phyloP scores from a whole-genome alignment of 2,888 invertebrate species.

The Octodonta nipae region DNA sequence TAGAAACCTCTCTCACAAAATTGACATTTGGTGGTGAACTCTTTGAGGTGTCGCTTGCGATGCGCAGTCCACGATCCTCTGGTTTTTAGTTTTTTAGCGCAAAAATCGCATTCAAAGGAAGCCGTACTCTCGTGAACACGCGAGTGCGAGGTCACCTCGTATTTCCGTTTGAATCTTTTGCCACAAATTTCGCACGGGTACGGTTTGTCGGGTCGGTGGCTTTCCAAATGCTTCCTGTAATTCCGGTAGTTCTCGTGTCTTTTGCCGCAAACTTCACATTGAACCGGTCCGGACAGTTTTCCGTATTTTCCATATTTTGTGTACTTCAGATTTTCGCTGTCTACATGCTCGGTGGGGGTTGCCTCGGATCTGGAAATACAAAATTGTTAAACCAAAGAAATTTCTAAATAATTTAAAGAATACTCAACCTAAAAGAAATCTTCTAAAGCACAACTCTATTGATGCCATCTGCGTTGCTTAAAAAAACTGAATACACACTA shows the following conservation, averaged over 20 bases:
- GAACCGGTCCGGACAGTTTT: too few relatives aligned
- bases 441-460: too few relatives aligned
- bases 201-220: slow-evolving; percentile 25
- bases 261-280: not conserved
- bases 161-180: slow-evolving; percentile 27
- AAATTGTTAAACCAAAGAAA: too few relatives aligned
- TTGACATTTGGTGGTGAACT: slow-evolving; percentile 35
- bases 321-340: too few relatives aligned
- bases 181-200: slow-evolving; percentile 29
- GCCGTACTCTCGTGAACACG: slow-evolving; percentile 7
- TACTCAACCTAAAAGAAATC: too few relatives aligned
- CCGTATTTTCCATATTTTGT: too few relatives aligned
- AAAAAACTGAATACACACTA: too few relatives aligned
- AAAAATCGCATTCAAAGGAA: slow-evolving; percentile 37
- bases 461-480: too few relatives aligned
- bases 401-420: too few relatives aligned
- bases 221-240: slow-evolving; percentile 21
- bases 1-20: slow-evolving; percentile 23
- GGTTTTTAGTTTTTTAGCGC: slow-evolving; percentile 40
- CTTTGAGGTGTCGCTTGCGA: slow-evolving; percentile 40
- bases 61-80: slow-evolving; percentile 35
- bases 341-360: too few relatives aligned
- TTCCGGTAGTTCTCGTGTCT: not conserved
- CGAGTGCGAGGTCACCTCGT: slow-evolving; percentile 13
- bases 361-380: too few relatives aligned